Conservation (phyloP, 2,888 invertebrate genomes). For the Cistogaster globosa region DNA sequence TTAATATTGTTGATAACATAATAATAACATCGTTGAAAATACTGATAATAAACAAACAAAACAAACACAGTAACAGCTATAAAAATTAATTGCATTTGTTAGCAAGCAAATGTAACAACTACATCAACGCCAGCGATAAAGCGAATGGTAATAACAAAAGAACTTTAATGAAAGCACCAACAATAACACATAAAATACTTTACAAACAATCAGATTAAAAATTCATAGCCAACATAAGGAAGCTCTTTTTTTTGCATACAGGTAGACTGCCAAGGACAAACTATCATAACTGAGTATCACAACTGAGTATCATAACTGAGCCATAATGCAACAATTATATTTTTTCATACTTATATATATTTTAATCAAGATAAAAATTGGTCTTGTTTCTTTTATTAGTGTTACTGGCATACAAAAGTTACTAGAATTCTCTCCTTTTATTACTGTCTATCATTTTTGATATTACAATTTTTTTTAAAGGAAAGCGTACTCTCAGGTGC, state of each 20-base stretch:
- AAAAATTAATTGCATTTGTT: conserved; percentile 68
- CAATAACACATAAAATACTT: background rate
- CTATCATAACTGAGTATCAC: conserved; percentile 35
- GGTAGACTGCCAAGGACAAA: conserved; percentile 12
- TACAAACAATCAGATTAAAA: background rate
- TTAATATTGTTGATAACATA: too few species aligned
- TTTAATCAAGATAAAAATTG: conserved; percentile 65
- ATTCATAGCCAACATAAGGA: too few species aligned
- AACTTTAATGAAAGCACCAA: conserved; percentile 34
- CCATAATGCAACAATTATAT: conserved; percentile 64
- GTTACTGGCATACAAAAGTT: too few species aligned
- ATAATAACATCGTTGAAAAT: too few species aligned
- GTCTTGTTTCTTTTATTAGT: conserved; percentile 22
- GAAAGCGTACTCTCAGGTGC: too few species aligned
- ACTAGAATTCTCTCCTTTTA: too few species aligned
- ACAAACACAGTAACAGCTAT: conserved; percentile 22
- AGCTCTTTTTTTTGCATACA: background rate
- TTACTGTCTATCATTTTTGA: too few species aligned
- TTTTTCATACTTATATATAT: conserved; percentile 57
- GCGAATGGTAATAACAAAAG: conserved; percentile 10
- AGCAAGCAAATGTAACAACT: conserved; percentile 21
- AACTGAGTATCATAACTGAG: conserved; percentile 70
- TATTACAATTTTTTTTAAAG: too few species aligned
- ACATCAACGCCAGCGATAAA: background rate
- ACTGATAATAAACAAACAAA: too few species aligned